A percentile compares a stretch with the other conserved stretches of the same genome.
Evolutionary conservation across 2,113 vertebrate genomes (phyloP).

Genomic region (Eurypyga helias): DNA sequence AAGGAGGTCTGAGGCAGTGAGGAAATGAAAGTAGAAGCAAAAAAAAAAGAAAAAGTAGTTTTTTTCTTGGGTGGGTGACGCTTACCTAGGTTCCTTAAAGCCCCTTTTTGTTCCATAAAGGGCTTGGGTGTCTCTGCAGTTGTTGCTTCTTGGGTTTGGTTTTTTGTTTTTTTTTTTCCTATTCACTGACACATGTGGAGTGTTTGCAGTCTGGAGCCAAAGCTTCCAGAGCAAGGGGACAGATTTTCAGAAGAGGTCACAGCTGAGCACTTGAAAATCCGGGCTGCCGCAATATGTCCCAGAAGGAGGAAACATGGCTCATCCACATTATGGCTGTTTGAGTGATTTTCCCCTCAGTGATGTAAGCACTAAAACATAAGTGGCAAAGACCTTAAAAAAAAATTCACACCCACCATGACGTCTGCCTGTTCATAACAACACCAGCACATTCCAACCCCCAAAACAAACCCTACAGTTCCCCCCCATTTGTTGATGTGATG

Average conservation of each 20-base stretch:
- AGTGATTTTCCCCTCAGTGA: background rate
- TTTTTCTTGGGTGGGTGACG: rapidly evolving
- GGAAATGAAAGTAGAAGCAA: background rate
- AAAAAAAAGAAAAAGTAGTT: background rate
- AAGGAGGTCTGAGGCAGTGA: background rate
- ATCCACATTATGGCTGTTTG: background rate
- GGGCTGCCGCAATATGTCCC: background rate
- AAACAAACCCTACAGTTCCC: background rate
- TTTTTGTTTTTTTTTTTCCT: background rate
- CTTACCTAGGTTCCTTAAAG: background rate
- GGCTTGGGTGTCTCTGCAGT: background rate
- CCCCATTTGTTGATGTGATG: rapidly evolving
- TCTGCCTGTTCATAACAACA: background rate
- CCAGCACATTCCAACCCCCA: background rate
- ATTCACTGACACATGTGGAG: background rate
- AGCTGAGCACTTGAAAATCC: background rate
- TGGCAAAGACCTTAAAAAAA: background rate
- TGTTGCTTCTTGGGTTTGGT: background rate
- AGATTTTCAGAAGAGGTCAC: background rate
- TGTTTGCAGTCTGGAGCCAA: background rate
- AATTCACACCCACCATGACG: background rate
- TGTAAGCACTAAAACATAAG: background rate
- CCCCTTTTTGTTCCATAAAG: background rate
- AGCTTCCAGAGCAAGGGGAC: background rate
- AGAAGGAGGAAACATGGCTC: background rate